Evolutionary conservation across 2,888 invertebrate genomes (phyloP).

Genomic region (Andrena fulva): DNA sequence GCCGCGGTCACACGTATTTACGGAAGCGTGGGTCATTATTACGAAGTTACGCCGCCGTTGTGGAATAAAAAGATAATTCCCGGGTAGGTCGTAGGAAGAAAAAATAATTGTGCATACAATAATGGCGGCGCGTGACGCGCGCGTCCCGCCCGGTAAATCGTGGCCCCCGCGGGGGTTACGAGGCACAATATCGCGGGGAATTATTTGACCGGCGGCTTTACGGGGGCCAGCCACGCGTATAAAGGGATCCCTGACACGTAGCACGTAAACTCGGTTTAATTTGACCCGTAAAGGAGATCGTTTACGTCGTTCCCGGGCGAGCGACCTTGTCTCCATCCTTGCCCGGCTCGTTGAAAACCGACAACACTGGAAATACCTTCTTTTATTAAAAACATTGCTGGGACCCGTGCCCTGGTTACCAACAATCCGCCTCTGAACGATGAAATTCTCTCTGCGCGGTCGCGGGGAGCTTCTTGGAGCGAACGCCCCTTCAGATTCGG

Average conservation of each 20-base stretch:
- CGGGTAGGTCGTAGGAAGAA: not conserved
- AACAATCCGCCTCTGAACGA: not conserved
- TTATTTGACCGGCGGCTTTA: constrained; percentile 72
- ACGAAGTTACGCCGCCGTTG: not conserved
- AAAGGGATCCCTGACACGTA: constrained; percentile 72
- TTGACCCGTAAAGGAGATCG: constrained; percentile 72
- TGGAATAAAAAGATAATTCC: constrained; percentile 8
- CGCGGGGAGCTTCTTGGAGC: not conserved
- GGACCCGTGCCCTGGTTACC: not conserved
- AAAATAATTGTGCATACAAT: constrained; percentile 41
- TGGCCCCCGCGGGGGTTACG: constrained; percentile 42
- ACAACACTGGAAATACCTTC: constrained; percentile 6
- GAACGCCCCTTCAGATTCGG: not conserved
- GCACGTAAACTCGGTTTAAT: constrained; percentile 73
- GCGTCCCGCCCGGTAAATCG: constrained; percentile 30
- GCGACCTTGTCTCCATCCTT: constrained; percentile 34
- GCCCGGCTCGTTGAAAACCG: not conserved
- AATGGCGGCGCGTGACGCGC: constrained; percentile 39
- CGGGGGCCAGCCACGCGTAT: constrained; percentile 70
- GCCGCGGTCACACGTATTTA: not conserved
- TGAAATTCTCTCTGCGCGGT: not conserved
- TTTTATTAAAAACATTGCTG: constrained; percentile 17
- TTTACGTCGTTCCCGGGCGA: constrained; percentile 35
- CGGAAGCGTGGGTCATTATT: constrained; percentile 11
- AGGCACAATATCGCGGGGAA: constrained; percentile 65